phyloP scores from a whole-genome alignment of 1,140 invertebrate genomes.

The Telenomus remus region DNA sequence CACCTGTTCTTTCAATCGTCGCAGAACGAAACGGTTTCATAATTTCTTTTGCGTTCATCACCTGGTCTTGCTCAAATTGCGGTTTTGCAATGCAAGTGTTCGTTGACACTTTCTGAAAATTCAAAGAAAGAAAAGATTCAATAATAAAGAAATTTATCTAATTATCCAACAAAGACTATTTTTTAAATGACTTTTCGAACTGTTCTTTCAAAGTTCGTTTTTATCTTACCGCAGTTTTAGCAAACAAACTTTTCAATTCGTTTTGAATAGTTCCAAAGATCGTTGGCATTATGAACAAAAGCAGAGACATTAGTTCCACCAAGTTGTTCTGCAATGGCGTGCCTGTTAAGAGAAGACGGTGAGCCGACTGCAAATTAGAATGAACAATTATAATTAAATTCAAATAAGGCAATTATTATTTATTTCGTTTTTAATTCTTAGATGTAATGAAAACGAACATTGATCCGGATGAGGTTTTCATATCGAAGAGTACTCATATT shows the following conservation, averaged over 20 bases:
- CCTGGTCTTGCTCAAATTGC: constrained; percentile 90
- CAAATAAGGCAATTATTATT: too few relatives aligned
- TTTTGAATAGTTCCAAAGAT: constrained; percentile 93
- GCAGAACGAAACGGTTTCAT: constrained; percentile 96
- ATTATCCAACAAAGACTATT: too few relatives aligned
- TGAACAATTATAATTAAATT: constrained; percentile 28
- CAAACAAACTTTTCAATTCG: constrained; percentile 91
- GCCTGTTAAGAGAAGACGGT: constrained; percentile 90
- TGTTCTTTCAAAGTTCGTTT: too few relatives aligned
- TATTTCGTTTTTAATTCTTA: too few relatives aligned
- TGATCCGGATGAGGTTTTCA: constrained; percentile 90
- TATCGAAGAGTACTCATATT: constrained; percentile 96
- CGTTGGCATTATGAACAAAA: constrained; percentile 97
- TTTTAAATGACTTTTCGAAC: too few relatives aligned
- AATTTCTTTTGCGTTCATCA: constrained; percentile 94
- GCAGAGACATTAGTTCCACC: constrained; percentile 94
- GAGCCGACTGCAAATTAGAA: constrained; percentile 80
- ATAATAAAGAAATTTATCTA: too few relatives aligned
- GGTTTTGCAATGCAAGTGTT: constrained; percentile 76
- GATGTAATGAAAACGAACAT: constrained; percentile 76
- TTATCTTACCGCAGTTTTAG: constrained; percentile 79
- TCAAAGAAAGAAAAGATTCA: constrained; percentile 13
- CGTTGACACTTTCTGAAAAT: constrained; percentile 67
- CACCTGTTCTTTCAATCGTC: constrained; percentile 92
- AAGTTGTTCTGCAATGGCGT: constrained; percentile 97